These are phyloP conservation scores for Luscinia megarhynchos DNA, from an alignment of 2,797 vertebrate genomes.

Conservation along the genomic window DNA sequence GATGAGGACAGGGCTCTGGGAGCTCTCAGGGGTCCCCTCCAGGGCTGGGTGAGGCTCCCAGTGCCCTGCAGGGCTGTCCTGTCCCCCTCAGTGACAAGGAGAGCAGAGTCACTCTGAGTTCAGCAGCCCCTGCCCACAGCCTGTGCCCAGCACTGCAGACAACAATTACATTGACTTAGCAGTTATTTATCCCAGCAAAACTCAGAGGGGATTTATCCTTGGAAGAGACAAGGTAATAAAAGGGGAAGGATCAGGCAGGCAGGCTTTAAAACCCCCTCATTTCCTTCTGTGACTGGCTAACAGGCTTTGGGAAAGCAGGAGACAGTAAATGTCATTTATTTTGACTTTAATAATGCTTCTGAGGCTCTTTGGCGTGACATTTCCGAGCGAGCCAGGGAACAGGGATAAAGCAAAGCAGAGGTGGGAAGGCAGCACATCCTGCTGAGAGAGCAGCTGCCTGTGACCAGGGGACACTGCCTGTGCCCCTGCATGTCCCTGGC, in stretches of 20 bases:
- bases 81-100: background rate
- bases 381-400: background rate
- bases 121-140: background rate
- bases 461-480: background rate
- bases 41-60: background rate
- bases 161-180: background rate
- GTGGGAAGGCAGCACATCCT: background rate
- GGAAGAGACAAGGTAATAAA: background rate
- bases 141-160: background rate
- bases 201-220: background rate
- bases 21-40: background rate
- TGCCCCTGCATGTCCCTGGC: background rate
- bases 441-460: background rate
- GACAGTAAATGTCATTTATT: constrained; percentile 13
- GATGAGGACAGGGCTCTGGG: background rate
- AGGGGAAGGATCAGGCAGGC: background rate
- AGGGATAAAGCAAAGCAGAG: background rate
- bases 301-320: background rate
- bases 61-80: background rate
- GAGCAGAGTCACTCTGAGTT: background rate
- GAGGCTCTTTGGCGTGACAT: background rate
- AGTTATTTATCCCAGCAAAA: background rate
- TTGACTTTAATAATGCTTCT: constrained; percentile 22
- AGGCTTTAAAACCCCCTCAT: background rate
- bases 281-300: background rate